Evolutionary conservation across 2,888 invertebrate genomes (phyloP).

Genomic region (Pycnomerus fuliginosus): DNA sequence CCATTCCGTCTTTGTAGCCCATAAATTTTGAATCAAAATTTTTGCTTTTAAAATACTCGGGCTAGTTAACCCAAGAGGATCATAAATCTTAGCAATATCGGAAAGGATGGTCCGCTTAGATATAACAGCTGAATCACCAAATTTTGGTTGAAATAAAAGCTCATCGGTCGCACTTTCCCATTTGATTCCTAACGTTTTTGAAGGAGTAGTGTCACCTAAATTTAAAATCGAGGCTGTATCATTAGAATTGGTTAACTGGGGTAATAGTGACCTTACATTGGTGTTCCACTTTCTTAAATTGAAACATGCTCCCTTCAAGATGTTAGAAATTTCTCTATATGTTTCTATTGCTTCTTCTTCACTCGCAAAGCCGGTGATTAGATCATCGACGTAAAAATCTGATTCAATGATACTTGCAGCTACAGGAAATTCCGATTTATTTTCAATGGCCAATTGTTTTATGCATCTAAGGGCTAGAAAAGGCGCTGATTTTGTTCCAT

Average conservation of each 20-base stretch:
- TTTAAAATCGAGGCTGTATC: background rate
- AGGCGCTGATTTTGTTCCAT: slow-evolving; percentile 26
- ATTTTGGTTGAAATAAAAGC: background rate
- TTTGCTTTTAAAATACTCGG: slow-evolving; percentile 1
- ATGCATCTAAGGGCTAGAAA: slow-evolving; percentile 20
- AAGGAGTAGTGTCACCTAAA: background rate
- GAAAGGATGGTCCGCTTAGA: slow-evolving; percentile 1
- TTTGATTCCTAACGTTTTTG: slow-evolving; percentile 1
- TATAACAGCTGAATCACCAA: background rate
- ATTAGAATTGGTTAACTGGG: background rate
- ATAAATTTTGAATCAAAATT: slow-evolving; percentile 1
- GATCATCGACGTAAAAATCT: slow-evolving; percentile 28
- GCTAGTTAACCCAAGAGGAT: background rate
- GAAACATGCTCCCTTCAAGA: background rate
- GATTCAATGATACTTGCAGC: slow-evolving; percentile 18
- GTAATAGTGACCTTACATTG: background rate
- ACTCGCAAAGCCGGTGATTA: slow-evolving; percentile 9
- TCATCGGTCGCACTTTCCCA: background rate
- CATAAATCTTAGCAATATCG: slow-evolving; percentile 1
- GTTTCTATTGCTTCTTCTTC: slow-evolving; percentile 7
- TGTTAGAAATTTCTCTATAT: background rate
- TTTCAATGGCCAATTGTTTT: slow-evolving; percentile 22
- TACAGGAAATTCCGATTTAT: slow-evolving; percentile 10
- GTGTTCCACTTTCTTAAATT: background rate
- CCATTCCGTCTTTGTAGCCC: background rate